A percentile compares a stretch with the other conserved stretches of the same genome.
Evolutionary conservation across 2,113 vertebrate species (phyloP).

Genomic region (Callochromis pleurospilus): DNA sequence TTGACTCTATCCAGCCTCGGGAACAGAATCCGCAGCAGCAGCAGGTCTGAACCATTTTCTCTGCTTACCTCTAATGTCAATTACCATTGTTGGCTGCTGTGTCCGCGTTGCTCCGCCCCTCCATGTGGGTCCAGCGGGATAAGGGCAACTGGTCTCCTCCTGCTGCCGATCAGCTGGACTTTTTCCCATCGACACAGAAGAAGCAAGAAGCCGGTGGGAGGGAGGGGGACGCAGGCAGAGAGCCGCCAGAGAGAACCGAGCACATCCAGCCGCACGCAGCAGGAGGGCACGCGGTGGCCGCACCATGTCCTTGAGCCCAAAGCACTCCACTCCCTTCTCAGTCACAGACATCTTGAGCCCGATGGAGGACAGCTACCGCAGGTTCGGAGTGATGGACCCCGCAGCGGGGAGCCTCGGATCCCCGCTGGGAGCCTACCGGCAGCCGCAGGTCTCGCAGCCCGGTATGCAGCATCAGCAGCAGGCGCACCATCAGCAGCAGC

Average conservation of each 20-base stretch:
- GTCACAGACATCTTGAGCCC: conserved; percentile 89
- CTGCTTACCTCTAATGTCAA: conserved; percentile 61
- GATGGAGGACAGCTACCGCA: conserved; percentile 89
- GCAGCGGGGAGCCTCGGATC: conserved; percentile 63
- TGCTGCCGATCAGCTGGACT: conserved; percentile 61
- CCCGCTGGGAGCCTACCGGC: conserved; percentile 77
- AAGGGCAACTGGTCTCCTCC: conserved; percentile 63
- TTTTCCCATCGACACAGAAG: neutral
- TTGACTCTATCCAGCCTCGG: neutral
- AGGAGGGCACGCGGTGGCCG: conserved; percentile 45
- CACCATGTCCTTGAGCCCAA: conserved; percentile 94
- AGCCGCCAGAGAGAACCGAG: neutral
- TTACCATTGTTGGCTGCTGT: conserved; percentile 55
- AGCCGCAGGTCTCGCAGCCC: conserved; percentile 68
- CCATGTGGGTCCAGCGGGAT: conserved; percentile 61
- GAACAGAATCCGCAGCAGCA: neutral
- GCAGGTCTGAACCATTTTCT: conserved; percentile 20
- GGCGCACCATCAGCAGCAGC: conserved; percentile 33
- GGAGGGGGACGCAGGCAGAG: conserved; percentile 37
- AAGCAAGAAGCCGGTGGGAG: conserved; percentile 24
- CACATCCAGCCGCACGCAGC: neutral
- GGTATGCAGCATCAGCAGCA: conserved; percentile 56
- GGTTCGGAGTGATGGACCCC: conserved; percentile 77
- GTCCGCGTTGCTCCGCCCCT: conserved; percentile 76
- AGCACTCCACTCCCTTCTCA: conserved; percentile 91